These are phyloP conservation scores for Rhamnusium bicolor DNA, from an alignment of 2,888 invertebrate species.

Conservation along the genomic window DNA sequence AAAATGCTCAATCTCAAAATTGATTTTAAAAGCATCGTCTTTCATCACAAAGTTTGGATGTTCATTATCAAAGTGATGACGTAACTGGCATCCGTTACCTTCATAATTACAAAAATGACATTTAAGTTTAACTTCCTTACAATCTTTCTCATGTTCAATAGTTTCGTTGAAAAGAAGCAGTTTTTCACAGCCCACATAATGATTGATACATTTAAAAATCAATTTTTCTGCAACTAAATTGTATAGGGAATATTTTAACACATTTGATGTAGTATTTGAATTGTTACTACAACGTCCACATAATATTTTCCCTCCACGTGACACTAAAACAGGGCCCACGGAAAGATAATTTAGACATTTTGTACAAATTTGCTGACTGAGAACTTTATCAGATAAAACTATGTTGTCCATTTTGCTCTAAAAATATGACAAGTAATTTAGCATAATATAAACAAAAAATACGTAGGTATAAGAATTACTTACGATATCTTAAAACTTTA, in stretches of 20 bases:
- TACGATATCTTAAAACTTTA: too few relatives aligned
- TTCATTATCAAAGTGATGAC: background rate
- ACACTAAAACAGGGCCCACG: background rate
- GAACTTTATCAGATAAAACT: background rate
- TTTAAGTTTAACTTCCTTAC: background rate
- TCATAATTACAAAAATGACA: background rate
- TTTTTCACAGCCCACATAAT: background rate
- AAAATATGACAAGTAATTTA: too few relatives aligned
- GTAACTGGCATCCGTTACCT: background rate
- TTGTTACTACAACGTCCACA: background rate
- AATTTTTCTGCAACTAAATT: background rate
- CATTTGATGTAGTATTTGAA: background rate
- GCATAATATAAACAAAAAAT: too few relatives aligned
- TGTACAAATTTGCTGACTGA: background rate
- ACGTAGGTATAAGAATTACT: too few relatives aligned
- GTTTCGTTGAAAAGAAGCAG: background rate
- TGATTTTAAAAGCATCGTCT: background rate
- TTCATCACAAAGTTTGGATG: background rate
- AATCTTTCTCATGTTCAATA: background rate
- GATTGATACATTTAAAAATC: background rate
- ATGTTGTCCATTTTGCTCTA: background rate
- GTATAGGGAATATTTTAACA: background rate
- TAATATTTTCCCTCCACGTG: background rate
- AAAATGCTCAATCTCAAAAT: background rate
- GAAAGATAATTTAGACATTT: background rate